phyloP scores from a whole-genome alignment of 2,888 invertebrate genomes.

The Clanis bilineata region DNA sequence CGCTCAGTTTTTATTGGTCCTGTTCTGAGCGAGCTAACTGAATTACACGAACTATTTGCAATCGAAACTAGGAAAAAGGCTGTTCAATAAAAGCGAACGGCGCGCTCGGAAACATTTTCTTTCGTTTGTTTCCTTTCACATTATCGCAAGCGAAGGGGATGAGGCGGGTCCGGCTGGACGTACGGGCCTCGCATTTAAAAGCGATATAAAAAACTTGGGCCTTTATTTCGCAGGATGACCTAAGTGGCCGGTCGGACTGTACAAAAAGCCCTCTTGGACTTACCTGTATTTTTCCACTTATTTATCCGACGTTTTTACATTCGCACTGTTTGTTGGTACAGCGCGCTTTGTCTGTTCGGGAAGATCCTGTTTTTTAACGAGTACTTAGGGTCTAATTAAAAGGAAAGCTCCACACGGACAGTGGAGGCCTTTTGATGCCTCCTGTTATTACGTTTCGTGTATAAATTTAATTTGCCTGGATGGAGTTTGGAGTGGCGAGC shows the following conservation, averaged over 20 bases:
- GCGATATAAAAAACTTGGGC: conserved; percentile 79
- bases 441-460: conserved; percentile 78
- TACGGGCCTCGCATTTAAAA: conserved; percentile 79
- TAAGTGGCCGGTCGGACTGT: conserved; percentile 79
- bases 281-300: conserved; percentile 83
- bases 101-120: conserved; percentile 78
- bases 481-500: conserved; percentile 69
- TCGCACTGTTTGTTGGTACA: conserved; percentile 76
- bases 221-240: conserved; percentile 82
- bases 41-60: conserved; percentile 79
- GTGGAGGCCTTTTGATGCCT: conserved; percentile 79
- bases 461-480: conserved; percentile 78
- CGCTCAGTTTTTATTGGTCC: conserved; percentile 54
- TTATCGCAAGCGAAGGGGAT: conserved; percentile 71
- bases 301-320: conserved; percentile 81
- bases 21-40: conserved; percentile 60
- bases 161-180: conserved; percentile 66
- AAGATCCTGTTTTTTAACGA: conserved; percentile 81
- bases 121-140: conserved; percentile 80
- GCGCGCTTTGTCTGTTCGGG: conserved; percentile 74
- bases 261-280: conserved; percentile 80
- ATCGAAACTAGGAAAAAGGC: conserved; percentile 73
- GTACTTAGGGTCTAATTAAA: conserved; percentile 82
- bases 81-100: conserved; percentile 74
- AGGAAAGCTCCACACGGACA: conserved; percentile 78